A percentile compares a stretch with the other conserved stretches of the same genome.
Evolutionary conservation across 2,113 vertebrate genomes (phyloP).

Genomic region (Cricetomys ansorgei): DNA sequence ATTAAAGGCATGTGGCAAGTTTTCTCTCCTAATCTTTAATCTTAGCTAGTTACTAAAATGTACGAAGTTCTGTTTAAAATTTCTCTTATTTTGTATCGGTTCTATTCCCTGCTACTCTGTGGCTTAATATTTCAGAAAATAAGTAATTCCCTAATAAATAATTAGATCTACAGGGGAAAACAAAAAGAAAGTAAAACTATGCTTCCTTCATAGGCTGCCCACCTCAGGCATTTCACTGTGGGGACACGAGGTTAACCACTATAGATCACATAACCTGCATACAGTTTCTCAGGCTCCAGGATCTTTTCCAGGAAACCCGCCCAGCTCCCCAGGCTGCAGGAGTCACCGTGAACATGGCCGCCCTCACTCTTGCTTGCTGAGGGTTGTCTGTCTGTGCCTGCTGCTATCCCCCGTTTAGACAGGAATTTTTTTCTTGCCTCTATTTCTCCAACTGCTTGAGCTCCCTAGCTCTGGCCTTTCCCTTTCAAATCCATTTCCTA

Average conservation of each 20-base stretch:
- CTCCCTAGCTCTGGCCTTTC: not conserved
- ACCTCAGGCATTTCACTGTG: not conserved
- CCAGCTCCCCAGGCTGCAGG: not conserved
- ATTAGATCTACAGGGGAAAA: not conserved
- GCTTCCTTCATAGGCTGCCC: not conserved
- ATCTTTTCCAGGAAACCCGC: not conserved
- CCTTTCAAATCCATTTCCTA: not conserved
- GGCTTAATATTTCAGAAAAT: constrained; percentile 22
- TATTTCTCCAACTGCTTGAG: not conserved
- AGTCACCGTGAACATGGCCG: not conserved
- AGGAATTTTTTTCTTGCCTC: not conserved
- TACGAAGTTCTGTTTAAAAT: not conserved
- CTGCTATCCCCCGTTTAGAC: not conserved
- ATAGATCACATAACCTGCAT: not conserved
- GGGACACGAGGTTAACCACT: not conserved
- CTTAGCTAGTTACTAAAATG: constrained; percentile 30
- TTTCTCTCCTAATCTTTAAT: constrained; percentile 18
- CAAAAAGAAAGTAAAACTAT: not conserved
- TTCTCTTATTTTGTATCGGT: not conserved
- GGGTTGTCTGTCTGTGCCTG: not conserved
- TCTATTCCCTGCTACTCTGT: not conserved
- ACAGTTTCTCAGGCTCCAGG: not conserved
- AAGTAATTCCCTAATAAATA: constrained; percentile 37
- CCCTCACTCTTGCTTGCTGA: not conserved
- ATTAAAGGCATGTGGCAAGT: not conserved